Evolutionary conservation across 2,113 vertebrate genomes (phyloP).

Genomic region (Nycticryphes semicollaris): DNA sequence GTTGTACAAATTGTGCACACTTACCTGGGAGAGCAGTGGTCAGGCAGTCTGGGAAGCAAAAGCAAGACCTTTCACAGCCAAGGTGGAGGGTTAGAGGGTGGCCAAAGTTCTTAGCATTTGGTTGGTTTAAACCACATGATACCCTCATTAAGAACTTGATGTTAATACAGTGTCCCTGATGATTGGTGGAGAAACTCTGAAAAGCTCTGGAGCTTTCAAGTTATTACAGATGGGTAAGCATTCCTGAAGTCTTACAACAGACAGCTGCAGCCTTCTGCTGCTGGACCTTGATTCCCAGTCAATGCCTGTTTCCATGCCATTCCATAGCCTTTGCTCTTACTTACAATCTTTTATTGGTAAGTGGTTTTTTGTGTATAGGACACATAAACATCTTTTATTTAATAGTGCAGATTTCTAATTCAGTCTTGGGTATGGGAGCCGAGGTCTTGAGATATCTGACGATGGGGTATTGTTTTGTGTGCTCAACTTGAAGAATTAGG

Average conservation of each 20-base stretch:
- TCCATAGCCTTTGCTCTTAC: neutral
- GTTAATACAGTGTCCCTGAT: neutral
- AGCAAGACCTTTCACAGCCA: neutral
- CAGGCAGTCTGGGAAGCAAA: neutral
- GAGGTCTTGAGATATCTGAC: neutral
- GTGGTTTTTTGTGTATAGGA: neutral
- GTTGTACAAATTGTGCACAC: neutral
- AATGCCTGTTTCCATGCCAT: fast-evolving
- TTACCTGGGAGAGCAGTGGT: neutral
- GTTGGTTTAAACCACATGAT: neutral
- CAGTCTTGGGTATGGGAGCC: neutral
- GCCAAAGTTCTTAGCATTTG: neutral
- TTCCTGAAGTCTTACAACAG: neutral
- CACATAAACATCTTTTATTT: neutral
- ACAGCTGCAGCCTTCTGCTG: neutral
- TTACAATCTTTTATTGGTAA: neutral
- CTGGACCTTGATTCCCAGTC: neutral
- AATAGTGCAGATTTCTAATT: neutral
- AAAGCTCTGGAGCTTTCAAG: neutral
- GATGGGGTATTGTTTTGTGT: neutral
- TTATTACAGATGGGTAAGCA: neutral
- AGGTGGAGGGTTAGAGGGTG: neutral
- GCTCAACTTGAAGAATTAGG: neutral
- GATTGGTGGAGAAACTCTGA: neutral
- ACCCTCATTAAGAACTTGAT: neutral